Evolutionary conservation across 2,888 invertebrate genomes (phyloP).

Genomic region (Lepetodrilus schrolli): DNA sequence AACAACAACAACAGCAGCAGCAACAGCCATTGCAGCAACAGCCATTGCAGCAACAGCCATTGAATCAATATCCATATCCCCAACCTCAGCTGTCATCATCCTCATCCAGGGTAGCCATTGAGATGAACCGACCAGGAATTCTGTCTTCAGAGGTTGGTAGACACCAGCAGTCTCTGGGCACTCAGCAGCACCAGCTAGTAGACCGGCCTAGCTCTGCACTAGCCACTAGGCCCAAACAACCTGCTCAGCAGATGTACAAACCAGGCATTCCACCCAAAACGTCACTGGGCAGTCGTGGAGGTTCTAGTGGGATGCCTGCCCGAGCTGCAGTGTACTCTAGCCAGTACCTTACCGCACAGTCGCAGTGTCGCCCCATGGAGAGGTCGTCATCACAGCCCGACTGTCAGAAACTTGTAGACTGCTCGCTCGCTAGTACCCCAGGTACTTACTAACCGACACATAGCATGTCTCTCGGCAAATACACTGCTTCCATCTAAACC

Average conservation of each 20-base stretch:
- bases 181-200: not conserved
- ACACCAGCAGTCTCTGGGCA: not conserved
- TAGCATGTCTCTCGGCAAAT: slow-evolving; percentile 7
- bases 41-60: not conserved
- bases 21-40: not conserved
- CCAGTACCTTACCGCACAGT: slow-evolving; percentile 23
- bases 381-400: slow-evolving; percentile 46
- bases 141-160: slow-evolving; percentile 35
- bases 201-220: not conserved
- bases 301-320: not conserved
- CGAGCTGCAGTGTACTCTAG: not conserved
- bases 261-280: slow-evolving; percentile 8
- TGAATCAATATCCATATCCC: no score
- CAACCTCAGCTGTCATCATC: no score
- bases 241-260: not conserved
- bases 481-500: not conserved
- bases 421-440: slow-evolving; percentile 35
- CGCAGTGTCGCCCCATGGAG: slow-evolving; percentile 37
- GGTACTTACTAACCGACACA: slow-evolving; percentile 36
- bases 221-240: no score
- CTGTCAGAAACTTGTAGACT: slow-evolving; percentile 44
- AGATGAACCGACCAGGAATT: not conserved
- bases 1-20: slow-evolving; percentile 4
- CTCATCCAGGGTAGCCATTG: not conserved
- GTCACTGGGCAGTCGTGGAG: not conserved